Conservation (phyloP, 2,888 invertebrate genomes). For the Pristionchus entomophagus region DNA sequence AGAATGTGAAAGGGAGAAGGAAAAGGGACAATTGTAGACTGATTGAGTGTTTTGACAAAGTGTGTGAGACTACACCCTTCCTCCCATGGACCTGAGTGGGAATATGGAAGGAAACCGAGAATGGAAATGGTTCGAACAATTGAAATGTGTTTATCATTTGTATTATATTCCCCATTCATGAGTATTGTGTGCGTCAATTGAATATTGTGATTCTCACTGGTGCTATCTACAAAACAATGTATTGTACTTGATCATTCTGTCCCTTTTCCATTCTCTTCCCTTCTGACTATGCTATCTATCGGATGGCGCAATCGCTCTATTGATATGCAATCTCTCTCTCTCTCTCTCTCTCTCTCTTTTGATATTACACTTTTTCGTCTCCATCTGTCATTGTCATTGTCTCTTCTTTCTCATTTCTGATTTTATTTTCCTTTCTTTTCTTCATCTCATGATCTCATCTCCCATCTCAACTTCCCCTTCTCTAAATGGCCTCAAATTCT, state of each 20-base stretch:
- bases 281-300: not conserved
- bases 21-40: not conserved
- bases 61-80: not conserved
- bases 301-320: not conserved
- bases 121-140: not conserved
- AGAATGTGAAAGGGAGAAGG: not conserved
- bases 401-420: not conserved
- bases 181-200: too few relatives aligned
- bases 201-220: too few relatives aligned
- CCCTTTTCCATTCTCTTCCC: not conserved
- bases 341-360: too few relatives aligned
- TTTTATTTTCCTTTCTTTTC: not conserved
- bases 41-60: not conserved
- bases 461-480: not conserved
- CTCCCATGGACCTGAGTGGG: not conserved
- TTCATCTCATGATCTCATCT: not conserved
- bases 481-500: not conserved
- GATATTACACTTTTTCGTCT: not conserved
- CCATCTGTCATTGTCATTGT: not conserved
- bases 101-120: not conserved
- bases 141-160: too few relatives aligned
- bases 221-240: too few relatives aligned
- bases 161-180: too few relatives aligned
- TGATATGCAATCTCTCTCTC: not conserved
- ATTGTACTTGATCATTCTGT: too few relatives aligned